These are phyloP conservation scores for Trididemnum nubilum DNA, from an alignment of 23 tunicate genomes.

Conservation along the genomic window DNA sequence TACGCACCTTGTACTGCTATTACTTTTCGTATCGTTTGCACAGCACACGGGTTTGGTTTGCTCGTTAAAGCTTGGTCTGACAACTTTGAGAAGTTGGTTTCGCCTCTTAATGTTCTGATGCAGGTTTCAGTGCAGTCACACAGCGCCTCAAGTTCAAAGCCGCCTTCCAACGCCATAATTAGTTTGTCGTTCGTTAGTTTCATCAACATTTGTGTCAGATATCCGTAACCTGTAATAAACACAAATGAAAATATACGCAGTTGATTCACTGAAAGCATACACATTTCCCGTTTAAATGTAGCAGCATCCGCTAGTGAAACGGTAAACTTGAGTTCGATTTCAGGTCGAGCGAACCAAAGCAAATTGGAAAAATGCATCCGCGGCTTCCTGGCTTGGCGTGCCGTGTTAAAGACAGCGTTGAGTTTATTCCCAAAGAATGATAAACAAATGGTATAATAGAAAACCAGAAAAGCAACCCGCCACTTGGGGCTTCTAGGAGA, in stretches of 20 bases:
- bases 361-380: no score
- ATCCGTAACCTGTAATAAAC: conserved; percentile 70
- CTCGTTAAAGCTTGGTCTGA: conserved; percentile 26
- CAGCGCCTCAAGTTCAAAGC: conserved; percentile 76
- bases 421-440: no score
- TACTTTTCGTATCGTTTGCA: conserved; percentile 29
- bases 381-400: no score
- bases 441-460: no score
- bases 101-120: conserved; percentile 55
- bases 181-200: conserved; percentile 62
- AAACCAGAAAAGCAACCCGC: no score
- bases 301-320: no score
- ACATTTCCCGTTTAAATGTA: no score
- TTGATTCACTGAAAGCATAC: no score
- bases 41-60: conserved; percentile 39
- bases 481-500: no score
- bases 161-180: conserved; percentile 93
- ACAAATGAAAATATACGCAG: no score
- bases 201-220: conserved; percentile 50
- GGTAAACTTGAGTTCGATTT: no score
- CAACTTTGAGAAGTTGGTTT: conserved; percentile 12
- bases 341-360: not conserved
- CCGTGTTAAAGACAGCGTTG: no score
- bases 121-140: conserved; percentile 80
- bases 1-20: conserved; percentile 45